Evolutionary conservation across 1,140 invertebrate species (phyloP), one percentile per base, ranked within the genome.

Genomic region (Proales similis): DNA sequence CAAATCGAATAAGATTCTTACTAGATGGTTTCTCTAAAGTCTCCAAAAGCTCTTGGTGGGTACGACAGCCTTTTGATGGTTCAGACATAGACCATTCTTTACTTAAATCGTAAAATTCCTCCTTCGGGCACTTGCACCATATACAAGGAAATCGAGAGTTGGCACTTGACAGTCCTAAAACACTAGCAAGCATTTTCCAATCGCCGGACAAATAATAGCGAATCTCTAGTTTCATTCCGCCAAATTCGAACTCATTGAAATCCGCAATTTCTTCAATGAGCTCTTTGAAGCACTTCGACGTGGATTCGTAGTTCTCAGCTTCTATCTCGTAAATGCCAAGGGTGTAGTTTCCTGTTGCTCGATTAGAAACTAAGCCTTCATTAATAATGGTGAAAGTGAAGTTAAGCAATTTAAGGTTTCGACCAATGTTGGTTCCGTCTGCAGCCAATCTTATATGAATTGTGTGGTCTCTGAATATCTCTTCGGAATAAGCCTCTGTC

Each of bases 361-460:
- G 39, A 30, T 57, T 57, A 26, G 51, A 24, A 12, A 29, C 45
- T 11, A 42, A 19, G 29, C 33, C 51, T 27, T 57, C 51, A 20
- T 57, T 57, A 22, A 57, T 42, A 19, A 57, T 57, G 17, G 51
- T 57, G 30, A 57, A 57, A 12, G 51, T 57, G 32, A 57, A 57
- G 22, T 57, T 57, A 3, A 57, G 14, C 19, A 57, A 26, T 26
- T 57, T 57, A 3, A 57, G 45, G 45, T 57, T 57, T 57, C 51
- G 36, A 29, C 51, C 51, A 4, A 57, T 57, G 22, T 57, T 57
- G 51, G 51, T 57, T 4, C 51, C 51, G 6, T 57, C 51, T 1
- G 51, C 51, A 0, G 19, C 33, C 30, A 57, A 17, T 26, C 45
- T 57, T 6, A 57, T 57, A 17, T 57, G 36, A 17, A 57, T 4